Evolutionary conservation across 2,113 vertebrate genomes (phyloP).

Genomic region (Crotalus tigris): DNA sequence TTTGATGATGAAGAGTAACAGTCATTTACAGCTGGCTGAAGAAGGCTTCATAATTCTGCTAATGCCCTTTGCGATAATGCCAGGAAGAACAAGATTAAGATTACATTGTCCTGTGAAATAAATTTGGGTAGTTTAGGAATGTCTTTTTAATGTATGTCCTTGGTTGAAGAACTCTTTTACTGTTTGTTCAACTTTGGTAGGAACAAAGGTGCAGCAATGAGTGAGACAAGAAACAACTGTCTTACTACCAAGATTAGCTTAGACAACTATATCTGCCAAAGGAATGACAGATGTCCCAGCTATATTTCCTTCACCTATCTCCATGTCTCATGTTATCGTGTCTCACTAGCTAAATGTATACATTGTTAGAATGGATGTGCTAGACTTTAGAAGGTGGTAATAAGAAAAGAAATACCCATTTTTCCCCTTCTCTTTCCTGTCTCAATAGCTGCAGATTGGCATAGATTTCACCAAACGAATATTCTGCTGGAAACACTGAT

Average conservation of each 20-base stretch:
- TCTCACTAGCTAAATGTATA: background rate
- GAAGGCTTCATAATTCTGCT: slow-evolving; percentile 47
- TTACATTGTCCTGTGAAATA: slow-evolving; percentile 28
- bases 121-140: slow-evolving; percentile 38
- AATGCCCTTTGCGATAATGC: slow-evolving; percentile 44
- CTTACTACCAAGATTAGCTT: background rate
- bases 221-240: background rate
- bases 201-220: background rate
- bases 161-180: background rate
- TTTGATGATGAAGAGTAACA: slow-evolving; percentile 58
- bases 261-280: background rate
- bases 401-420: background rate
- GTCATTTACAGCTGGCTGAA: slow-evolving; percentile 51
- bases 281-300: background rate
- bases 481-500: slow-evolving; percentile 31
- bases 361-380: background rate
- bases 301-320: background rate
- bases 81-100: slow-evolving; percentile 61
- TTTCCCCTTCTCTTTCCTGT: background rate
- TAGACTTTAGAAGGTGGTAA: background rate
- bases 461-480: slow-evolving; percentile 29
- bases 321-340: background rate
- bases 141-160: slow-evolving; percentile 23
- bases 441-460: background rate
- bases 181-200: background rate